Evolutionary conservation across 2,113 vertebrate species (phyloP).

Genomic region (Ochotona curzoniae): DNA sequence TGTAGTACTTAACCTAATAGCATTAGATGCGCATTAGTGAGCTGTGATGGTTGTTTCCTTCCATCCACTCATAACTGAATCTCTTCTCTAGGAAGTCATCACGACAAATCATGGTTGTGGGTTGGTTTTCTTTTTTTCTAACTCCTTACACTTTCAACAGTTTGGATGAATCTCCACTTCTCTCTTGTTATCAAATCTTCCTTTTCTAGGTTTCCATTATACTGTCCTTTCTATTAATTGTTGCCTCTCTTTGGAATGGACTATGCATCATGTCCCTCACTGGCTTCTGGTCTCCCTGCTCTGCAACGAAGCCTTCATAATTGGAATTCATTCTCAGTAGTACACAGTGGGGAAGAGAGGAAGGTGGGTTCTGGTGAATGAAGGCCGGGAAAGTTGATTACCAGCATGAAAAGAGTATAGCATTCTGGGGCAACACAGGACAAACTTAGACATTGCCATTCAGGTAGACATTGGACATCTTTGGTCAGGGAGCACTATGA

Average conservation of each 20-base stretch:
- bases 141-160: conserved; percentile 15
- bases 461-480: neutral
- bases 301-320: neutral
- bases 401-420: accelerated
- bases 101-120: neutral
- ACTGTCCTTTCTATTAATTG: neutral
- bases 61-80: conserved; percentile 20
- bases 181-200: neutral
- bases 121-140: neutral
- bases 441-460: neutral
- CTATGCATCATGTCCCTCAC: neutral
- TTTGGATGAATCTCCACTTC: neutral
- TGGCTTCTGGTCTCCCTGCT: neutral
- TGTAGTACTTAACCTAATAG: conserved; percentile 62
- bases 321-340: neutral
- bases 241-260: neutral
- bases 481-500: neutral
- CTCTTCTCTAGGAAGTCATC: conserved; percentile 13
- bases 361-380: neutral
- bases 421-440: neutral
- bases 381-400: neutral
- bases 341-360: neutral
- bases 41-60: conserved; percentile 56
- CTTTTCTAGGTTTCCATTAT: neutral
- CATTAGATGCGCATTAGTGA: conserved; percentile 14